These are phyloP conservation scores for Rhamphomyia laevipes DNA, from an alignment of 2,888 invertebrate genomes.

Conservation along the genomic window DNA sequence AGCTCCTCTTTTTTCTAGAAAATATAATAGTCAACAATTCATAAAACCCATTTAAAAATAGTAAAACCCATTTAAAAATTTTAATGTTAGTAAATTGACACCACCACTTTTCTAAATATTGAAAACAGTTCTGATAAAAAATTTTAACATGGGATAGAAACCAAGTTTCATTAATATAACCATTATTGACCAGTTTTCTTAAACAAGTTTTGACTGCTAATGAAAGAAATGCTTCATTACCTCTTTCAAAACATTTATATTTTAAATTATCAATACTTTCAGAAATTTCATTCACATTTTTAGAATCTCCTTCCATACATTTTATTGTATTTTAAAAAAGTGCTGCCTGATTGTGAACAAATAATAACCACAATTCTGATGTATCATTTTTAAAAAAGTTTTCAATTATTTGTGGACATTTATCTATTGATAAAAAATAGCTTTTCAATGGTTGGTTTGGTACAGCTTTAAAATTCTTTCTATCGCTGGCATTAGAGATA, in stretches of 20 bases:
- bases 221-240: background rate
- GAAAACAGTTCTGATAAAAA: background rate
- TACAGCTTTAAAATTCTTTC: constrained; percentile 5
- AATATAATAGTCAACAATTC: too few species aligned
- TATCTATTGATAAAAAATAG: constrained; percentile 6
- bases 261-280: background rate
- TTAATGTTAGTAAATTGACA: background rate
- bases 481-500: constrained; percentile 5
- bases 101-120: background rate
- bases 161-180: background rate
- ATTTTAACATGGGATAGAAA: background rate
- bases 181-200: background rate
- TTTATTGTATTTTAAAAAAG: constrained; percentile 1
- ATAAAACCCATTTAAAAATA: too few species aligned
- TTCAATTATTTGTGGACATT: constrained; percentile 2
- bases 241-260: background rate
- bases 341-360: constrained; percentile 3
- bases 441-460: constrained; percentile 1
- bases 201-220: background rate
- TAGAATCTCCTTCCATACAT: constrained; percentile 1
- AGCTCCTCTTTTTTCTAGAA: too few species aligned
- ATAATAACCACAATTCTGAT: constrained; percentile 2
- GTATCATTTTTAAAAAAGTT: constrained; percentile 3
- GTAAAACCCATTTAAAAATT: background rate
- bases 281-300: background rate